Base-by-base conservation (phyloP, 2,797 vertebrate species). In the Phoeniculus purpureus region DNA sequence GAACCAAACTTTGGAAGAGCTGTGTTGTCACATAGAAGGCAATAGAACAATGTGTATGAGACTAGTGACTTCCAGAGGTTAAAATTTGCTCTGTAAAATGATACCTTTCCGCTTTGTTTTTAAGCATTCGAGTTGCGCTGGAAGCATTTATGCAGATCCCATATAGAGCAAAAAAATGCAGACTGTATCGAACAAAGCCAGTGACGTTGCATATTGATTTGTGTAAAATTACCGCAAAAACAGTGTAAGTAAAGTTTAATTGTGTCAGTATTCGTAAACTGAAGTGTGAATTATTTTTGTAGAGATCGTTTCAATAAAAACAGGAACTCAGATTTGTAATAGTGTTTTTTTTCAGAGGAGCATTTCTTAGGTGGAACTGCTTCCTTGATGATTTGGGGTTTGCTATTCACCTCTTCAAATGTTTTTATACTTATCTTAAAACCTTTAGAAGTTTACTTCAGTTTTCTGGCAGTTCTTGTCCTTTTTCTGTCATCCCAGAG, bases 91-190 rank as follows among this genome's bases (percentile, higher is more conserved):
- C 11, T 73, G 10, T 87, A 47, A 84, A 71, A 40, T 65, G 31
- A 61, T 20, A 15, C 2, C 23, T 66, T 92, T 47, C 85, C 5
- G 45, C 74, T 94, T 65, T 73, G 27, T 32, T 90, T 79, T 77
- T 62, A 95, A 99, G 99, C 86, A 96, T 99, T 61, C 97, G 97
- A 59, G 91, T 98, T 56, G 96, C 97, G 6, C 32, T 97, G 65
- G 96, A 97, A 55, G 79, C 93, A 9, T 99, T 99, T 94, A 97
- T 98, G 83, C 95, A 97, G 87, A 97, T 99, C 62, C 98, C 99
- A 1, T 98, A 98, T 22, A 98, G 98, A 96, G 98, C 98, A 20
- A 98, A 95, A 85, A 98, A 95, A 81, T 99, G 99, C 87, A 96
- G 97, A 50, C 95, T 99, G 47, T 97, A 98, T 26, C 94, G 98